phyloP scores from a whole-genome alignment of 1,140 invertebrate genomes.

The Aradophagus sp. region DNA sequence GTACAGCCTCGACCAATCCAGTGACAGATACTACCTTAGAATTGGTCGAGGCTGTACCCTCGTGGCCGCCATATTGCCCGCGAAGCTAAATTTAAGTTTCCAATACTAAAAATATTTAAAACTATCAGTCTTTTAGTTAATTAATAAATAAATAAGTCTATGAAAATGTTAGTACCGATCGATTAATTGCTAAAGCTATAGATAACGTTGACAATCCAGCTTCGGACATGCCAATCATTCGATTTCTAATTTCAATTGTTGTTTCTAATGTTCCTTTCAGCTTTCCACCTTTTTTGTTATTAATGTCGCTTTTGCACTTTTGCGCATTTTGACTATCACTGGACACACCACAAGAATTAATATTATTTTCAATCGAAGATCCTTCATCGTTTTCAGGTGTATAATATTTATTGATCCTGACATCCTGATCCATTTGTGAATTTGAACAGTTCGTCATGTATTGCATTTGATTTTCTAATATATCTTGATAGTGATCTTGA shows the following conservation, averaged over 20 bases:
- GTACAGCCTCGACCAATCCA: no score
- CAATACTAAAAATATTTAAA: no score
- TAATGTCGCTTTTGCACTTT: constrained; percentile 18
- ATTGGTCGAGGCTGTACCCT: no score
- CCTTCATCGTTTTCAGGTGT: constrained; percentile 32
- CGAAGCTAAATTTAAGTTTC: no score
- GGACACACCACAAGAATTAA: constrained; percentile 3
- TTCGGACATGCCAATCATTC: constrained; percentile 74
- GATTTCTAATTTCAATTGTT: constrained; percentile 72
- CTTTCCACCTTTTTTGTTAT: constrained; percentile 71
- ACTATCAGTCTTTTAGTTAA: no score
- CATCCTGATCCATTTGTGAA: constrained; percentile 58
- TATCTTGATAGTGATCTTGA: constrained; percentile 10
- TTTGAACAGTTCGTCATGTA: constrained; percentile 54
- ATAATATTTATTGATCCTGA: constrained; percentile 59
- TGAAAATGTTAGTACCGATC: constrained; percentile 64
- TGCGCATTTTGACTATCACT: constrained; percentile 6
- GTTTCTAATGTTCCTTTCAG: constrained; percentile 72
- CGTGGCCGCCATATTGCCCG: no score
- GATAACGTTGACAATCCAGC: constrained; percentile 73
- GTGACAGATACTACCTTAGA: no score
- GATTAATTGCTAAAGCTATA: constrained; percentile 72
- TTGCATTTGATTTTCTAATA: constrained; percentile 14
- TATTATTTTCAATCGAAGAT: constrained; percentile 22
- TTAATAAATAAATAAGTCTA: no score